Evolutionary conservation across 1,140 invertebrate genomes (phyloP), one percentile per base, ranked within the genome.

Genomic region (Cryptotermes secundus): DNA sequence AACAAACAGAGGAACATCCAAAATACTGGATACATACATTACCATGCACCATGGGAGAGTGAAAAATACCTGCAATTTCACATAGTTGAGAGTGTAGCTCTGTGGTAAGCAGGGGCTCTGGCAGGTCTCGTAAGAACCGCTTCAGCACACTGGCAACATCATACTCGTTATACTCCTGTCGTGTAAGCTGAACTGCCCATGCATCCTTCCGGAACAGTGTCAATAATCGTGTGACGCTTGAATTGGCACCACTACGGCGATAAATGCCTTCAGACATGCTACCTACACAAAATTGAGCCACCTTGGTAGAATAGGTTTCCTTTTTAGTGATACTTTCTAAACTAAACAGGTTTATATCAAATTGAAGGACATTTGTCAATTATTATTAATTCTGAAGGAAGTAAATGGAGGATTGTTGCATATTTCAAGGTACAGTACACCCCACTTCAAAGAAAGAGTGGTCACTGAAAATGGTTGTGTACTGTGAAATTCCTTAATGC

Each of bases 261-360:
- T 98, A 98, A 87, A 98, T 97, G 1, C 96, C 96, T 89, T 96
- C 94, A 16, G 94, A 92, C 90, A 96, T 93, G 87, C 94, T 95
- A 36, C 96, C 95, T 96, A 88, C 34, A 90, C 89, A 53, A 26
- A 85, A 72, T 72, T n/a, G 26, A 72, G 14, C 31, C 59, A 72
- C 59, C 6, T 1, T 19, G 10, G 45, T 49, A 49, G 22, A 49
- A 22, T 49, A 19, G 1, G 19, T 49, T 22, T 49, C 14, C 22
- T 22, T 49, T 3, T 49, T 49, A 49, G 45, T 12, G 14, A 49
- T 3, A 49, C 22, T 49, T 49, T 49, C 45, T 49, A 14, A 49
- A 22, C 19, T 19, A 3, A 14, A 49, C 45, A 49, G 16, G 38
- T 49, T 12, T 49, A 14, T 12, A 49, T 49, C 16, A 49, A 22